Base-by-base conservation (phyloP, 2,888 invertebrate genomes). In the Caradrina kadenii region DNA sequence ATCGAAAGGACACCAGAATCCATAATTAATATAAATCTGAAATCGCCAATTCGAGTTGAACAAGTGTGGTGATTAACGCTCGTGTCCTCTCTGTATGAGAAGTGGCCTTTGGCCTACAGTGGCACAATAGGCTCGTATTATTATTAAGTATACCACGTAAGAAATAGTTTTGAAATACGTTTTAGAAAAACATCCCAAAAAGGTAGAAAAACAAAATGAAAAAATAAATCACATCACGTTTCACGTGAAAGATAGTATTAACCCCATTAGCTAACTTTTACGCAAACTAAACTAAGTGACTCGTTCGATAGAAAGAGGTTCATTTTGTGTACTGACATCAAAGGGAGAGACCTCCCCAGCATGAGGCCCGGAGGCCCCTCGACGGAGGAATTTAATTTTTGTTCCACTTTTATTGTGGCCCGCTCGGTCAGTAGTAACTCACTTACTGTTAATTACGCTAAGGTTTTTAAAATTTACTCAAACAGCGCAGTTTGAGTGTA, bases 361-460 rank as follows among this genome's bases (percentile, higher is more conserved):
- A 77, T 19, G 45, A 74, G 71, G 54, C 66, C 50, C 42, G 31
- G 22, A 50, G 53, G 48, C 60, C 48, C 63, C 55, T 64, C 76
- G 69, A 63, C 66, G 54, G 83, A 87, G 86, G 83, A 94, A 94
- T 94, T 91, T 91, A 94, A 94, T 94, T 94, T 94, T 94, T 93
- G 91, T 83, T 81, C 86, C 84, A 89, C 86, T 91, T 91, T 92
- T 89, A 89, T 89, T 87, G 84, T 73, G 80, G 80, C 80, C 73
- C 68, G 75, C 81, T 76, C 79, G 83, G 82, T 69, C 83, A 84
- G 72, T 68, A 76, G 73, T 83, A 83, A 79, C 75, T 80, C 75
- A 80, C 70, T 83, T 85, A 85, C 67, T 59, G 63, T 76, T 77
- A 87, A 88, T 86, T 85, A 76, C 76, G 35, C 56, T 75, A 78